phyloP scores from a whole-genome alignment of 2,797 vertebrate genomes.

The Acanthurus tractus region DNA sequence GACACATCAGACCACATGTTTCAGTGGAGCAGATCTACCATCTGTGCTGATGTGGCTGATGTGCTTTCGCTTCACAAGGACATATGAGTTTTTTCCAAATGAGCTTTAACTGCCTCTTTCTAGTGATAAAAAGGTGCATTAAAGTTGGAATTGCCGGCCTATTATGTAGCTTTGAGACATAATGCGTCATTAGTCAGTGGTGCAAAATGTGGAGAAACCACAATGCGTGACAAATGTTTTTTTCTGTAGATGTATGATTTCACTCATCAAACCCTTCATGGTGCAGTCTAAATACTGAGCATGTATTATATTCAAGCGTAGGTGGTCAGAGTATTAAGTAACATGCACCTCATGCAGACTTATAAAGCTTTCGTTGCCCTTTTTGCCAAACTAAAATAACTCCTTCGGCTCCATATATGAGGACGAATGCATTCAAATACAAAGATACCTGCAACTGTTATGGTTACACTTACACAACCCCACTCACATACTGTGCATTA shows the following conservation, averaged over 20 bases:
- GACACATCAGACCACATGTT: constrained; percentile 48
- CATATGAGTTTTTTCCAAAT: constrained; percentile 2
- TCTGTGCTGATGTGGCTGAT: constrained; percentile 45
- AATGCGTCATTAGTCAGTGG: not conserved
- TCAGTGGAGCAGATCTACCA: constrained; percentile 46
- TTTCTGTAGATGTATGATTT: not conserved
- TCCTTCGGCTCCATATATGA: not conserved
- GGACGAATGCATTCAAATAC: constrained; percentile 22
- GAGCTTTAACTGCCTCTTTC: not conserved
- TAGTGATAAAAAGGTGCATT: not conserved
- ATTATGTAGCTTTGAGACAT: not conserved
- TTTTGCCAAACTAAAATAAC: constrained; percentile 13
- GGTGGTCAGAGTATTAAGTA: constrained; percentile 2
- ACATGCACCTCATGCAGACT: not conserved
- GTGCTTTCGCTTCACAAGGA: constrained; percentile 26
- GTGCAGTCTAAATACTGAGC: not conserved
- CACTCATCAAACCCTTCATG: not conserved
- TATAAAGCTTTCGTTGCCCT: not conserved
- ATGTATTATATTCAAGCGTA: not conserved
- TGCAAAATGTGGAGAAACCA: constrained; percentile 2
- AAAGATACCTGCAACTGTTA: constrained; percentile 14
- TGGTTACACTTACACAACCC: constrained; percentile 8
- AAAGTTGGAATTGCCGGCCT: not conserved
- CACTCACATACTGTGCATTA: constrained; percentile 9
- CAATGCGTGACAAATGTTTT: not conserved